Evolutionary conservation across 2,797 vertebrate species (phyloP), one percentile per base, ranked within the genome.

Genomic region (Dryobates pubescens): DNA sequence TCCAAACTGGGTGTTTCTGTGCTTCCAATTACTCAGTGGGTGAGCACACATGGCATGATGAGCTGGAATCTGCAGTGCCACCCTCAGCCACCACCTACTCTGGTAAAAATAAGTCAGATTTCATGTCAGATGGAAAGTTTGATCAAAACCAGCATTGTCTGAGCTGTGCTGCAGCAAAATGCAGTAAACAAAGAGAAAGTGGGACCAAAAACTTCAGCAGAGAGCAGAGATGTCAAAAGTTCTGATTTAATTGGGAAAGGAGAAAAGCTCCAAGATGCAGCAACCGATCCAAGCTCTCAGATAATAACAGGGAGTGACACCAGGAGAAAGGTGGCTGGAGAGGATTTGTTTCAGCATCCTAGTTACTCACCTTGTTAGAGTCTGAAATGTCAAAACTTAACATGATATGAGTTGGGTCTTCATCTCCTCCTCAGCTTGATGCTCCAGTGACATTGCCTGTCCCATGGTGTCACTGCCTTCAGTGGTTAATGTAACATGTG

Each of bases 11-110:
- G 27, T 12, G 13, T 9, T 27, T 27, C 47, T 19, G 9, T 36
- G 17, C 14, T 27, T 51, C n/a, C 19, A 36, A 34, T 61, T 29
- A 17, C 0, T 0, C 30, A 2, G 5, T 0, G 2, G 71, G 29
- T 2, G 6, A 71, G 45, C 8, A 17, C 0, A 0, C 8, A 1
- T 4, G 16, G 27, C 2, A 0, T 0, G 6, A 17, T 18, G n/a
- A n/a, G 26, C 43, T 2, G 24, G 8, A 22, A 23, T 18, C 56
- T 6, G 5, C 3, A 0, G 4, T 5, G 26, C 4, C 49, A 4
- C 19, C 70, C 57, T 27, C 4, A 3, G 17, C 43, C 69, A 64
- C 56, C 72, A 5, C n/a, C 57, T n/a, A 3, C 32, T 18, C 38
- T 1, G 0, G 2, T 1, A 29, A 16, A 54, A 71, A 51, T 5